Conservation (phyloP, 1,140 invertebrate species). For the Idris sp. region DNA sequence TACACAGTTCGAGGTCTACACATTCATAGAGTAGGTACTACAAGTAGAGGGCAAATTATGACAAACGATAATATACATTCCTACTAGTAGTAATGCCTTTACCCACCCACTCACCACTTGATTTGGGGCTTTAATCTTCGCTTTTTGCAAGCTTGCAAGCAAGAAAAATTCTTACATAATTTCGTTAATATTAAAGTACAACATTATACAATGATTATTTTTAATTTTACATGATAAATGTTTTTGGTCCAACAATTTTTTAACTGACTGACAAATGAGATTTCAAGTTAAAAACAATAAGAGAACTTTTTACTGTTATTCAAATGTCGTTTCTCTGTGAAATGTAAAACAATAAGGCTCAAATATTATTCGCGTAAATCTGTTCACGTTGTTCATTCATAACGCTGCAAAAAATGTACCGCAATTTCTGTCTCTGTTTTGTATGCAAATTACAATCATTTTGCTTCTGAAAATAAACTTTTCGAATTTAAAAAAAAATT, state of each 20-base stretch:
- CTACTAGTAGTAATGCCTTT: conserved; percentile 62
- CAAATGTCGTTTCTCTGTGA: not conserved
- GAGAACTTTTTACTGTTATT: not conserved
- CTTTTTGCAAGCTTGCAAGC: conserved; percentile 68
- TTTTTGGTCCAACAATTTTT: not conserved
- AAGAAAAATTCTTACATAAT: conserved; percentile 57
- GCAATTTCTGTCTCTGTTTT: conserved; percentile 7
- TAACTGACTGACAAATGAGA: not conserved
- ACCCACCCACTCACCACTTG: conserved; percentile 70
- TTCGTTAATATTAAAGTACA: too few relatives aligned
- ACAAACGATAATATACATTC: conserved; percentile 62
- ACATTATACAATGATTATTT: not conserved
- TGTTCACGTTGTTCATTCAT: conserved; percentile 1
- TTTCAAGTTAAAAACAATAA: too few relatives aligned
- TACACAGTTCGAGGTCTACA: conserved; percentile 49
- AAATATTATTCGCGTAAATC: not conserved
- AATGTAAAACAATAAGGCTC: conserved; percentile 13
- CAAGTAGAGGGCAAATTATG: conserved; percentile 58
- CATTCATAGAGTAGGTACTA: conserved; percentile 48
- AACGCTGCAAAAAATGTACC: not conserved
- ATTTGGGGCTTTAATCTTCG: conserved; percentile 65
- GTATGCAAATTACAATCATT: conserved; percentile 33
- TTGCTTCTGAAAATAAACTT: conserved; percentile 26
- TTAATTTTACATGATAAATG: not conserved
- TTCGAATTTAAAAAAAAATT: conserved; percentile 25